phyloP scores from a whole-genome alignment of 2,113 vertebrate genomes.

The Heliornis fulica region DNA sequence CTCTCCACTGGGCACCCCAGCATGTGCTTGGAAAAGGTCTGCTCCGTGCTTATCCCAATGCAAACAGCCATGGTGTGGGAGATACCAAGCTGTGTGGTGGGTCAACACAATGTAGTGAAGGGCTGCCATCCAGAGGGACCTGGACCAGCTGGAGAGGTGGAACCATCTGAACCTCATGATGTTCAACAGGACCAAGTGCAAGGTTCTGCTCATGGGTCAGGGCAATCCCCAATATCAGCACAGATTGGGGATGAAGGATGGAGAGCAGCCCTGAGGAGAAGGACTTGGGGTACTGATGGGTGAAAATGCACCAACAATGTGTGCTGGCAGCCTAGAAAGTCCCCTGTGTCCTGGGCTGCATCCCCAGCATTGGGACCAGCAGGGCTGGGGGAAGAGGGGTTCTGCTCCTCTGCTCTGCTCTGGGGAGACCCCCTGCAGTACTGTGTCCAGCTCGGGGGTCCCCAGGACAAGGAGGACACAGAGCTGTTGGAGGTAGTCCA shows the following conservation, averaged over 20 bases:
- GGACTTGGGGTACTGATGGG: too few species aligned
- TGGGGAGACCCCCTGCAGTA: too few species aligned
- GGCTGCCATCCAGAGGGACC: neutral
- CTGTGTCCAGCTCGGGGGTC: too few species aligned
- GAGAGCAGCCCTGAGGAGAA: neutral
- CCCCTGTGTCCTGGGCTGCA: neutral
- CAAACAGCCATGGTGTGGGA: neutral
- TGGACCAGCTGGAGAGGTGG: neutral
- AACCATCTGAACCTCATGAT: neutral
- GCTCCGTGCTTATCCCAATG: neutral
- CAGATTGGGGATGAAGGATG: neutral
- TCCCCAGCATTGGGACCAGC: neutral
- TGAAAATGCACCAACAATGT: fast-evolving
- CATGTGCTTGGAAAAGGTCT: neutral
- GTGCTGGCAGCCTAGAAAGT: neutral
- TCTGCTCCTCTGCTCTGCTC: too few species aligned
- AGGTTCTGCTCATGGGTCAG: fast-evolving
- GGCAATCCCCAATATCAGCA: fast-evolving
- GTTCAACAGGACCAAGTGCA: neutral
- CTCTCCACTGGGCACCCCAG: neutral
- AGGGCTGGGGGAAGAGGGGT: too few species aligned
- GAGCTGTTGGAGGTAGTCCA: neutral
- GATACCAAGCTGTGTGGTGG: neutral
- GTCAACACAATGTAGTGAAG: neutral
- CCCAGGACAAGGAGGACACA: too few species aligned